Conservation (phyloP, 1,140 invertebrate species). For the Drosophila sulfurigaster region DNA sequence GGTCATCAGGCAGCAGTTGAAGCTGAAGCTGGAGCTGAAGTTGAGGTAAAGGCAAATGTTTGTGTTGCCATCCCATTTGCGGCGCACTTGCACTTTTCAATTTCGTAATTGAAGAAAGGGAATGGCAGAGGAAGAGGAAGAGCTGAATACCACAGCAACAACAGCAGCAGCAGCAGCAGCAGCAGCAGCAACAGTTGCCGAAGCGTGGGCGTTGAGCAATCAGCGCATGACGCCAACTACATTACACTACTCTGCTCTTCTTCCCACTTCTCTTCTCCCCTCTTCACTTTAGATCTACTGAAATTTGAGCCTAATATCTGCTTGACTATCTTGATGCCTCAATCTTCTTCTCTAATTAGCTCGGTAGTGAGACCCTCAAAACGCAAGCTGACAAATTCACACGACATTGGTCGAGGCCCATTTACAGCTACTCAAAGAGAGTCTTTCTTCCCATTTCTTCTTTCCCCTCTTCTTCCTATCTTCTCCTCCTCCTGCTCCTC, state of each 20-base stretch:
- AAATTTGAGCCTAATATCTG: conserved; percentile 7
- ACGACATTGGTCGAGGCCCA: conserved; percentile 12
- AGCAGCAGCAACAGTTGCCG: conserved; percentile 51
- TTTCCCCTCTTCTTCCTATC: background rate
- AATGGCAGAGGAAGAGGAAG: conserved; percentile 7
- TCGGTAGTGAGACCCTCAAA: background rate
- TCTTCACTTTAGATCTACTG: background rate
- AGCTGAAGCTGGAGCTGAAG: conserved; percentile 5
- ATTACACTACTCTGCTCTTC: background rate
- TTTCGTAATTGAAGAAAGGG: conserved; percentile 57
- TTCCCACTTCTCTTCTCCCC: conserved; percentile 9
- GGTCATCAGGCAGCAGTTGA: conserved; percentile 51
- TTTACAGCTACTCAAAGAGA: background rate
- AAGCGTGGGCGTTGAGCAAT: conserved; percentile 74
- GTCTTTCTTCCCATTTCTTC: no score
- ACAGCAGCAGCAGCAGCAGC: conserved; percentile 14
- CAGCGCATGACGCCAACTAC: conserved; percentile 70
- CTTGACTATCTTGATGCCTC: conserved; percentile 4
- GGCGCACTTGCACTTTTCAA: conserved; percentile 78
- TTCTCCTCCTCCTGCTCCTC: no score
- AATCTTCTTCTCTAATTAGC: conserved; percentile 16
- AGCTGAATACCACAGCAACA: conserved; percentile 6
- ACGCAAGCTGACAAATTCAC: conserved; percentile 30
- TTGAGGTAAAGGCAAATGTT: conserved; percentile 32
- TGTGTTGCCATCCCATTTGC: conserved; percentile 25